Conservation (phyloP, 2,888 invertebrate species). For the Drosophila atroscutellata region DNA sequence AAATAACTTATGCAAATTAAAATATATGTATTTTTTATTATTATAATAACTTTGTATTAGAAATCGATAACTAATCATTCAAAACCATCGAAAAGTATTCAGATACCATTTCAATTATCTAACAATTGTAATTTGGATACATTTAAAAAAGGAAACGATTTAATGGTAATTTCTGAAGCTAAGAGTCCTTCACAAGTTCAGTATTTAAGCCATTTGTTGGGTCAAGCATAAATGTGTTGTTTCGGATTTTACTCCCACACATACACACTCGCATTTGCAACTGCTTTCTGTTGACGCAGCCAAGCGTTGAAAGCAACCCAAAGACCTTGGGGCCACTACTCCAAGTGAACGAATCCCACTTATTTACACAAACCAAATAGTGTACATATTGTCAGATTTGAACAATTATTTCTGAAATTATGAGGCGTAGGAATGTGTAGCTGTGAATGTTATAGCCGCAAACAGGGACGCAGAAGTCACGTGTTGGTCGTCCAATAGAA, state of each 20-base stretch:
- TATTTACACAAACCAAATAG: slow-evolving; percentile 23
- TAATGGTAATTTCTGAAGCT: slow-evolving; percentile 6
- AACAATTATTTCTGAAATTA: slow-evolving; percentile 67
- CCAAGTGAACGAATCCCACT: slow-evolving; percentile 25
- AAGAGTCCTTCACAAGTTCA: slow-evolving; percentile 4
- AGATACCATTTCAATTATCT: background rate
- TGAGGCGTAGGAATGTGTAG: slow-evolving; percentile 44
- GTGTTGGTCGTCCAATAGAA: slow-evolving; percentile 30
- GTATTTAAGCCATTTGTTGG: slow-evolving; percentile 32
- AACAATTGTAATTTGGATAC: background rate
- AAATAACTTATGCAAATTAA: too few species aligned
- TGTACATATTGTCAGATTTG: slow-evolving; percentile 50
- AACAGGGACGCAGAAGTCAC: slow-evolving; percentile 46
- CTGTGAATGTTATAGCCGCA: slow-evolving; percentile 41
- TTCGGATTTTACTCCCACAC: slow-evolving; percentile 20
- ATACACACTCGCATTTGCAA: slow-evolving; percentile 15
- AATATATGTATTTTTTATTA: background rate
- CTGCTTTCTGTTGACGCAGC: slow-evolving; percentile 46
- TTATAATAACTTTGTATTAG: background rate
- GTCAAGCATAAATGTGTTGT: slow-evolving; percentile 44
- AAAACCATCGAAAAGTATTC: background rate
- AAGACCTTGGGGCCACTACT: slow-evolving; percentile 35
- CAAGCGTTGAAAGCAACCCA: slow-evolving; percentile 62
- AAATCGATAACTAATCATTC: background rate
- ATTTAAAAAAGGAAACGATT: slow-evolving; percentile 5